Percentiles rank a stretch among this genome's conserved stretches.
Evolutionary conservation across 2,113 vertebrate species (phyloP).

Genomic region (Eptesicus fuscus): DNA sequence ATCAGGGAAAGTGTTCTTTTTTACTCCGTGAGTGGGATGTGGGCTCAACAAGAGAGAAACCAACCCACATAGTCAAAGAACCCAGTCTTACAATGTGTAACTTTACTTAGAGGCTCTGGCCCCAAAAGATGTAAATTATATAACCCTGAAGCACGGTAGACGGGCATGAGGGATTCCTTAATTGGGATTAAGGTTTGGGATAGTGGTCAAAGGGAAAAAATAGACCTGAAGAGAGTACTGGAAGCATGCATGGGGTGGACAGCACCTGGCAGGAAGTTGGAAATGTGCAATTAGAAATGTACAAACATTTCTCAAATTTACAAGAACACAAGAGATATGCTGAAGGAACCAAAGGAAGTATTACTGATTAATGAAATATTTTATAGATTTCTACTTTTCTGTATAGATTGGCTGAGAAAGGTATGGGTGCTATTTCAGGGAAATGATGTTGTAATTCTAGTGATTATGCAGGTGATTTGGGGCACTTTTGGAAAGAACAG

Average conservation of each 20-base stretch:
- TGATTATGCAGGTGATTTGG: neutral
- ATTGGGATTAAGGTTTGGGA: neutral
- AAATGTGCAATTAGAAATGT: neutral
- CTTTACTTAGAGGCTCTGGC: neutral
- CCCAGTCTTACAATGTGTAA: neutral
- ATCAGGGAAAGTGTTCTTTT: neutral
- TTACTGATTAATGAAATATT: neutral
- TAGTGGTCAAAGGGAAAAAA: neutral
- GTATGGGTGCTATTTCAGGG: neutral
- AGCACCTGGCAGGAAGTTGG: neutral
- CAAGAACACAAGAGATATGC: neutral
- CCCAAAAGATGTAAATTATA: neutral
- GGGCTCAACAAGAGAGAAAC: neutral
- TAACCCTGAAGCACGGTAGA: neutral
- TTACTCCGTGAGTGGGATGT: neutral
- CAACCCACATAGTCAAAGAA: neutral
- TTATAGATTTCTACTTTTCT: neutral
- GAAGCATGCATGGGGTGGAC: too few species aligned
- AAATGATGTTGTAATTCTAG: neutral
- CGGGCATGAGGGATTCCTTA: neutral
- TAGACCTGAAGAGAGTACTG: neutral
- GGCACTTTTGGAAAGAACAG: neutral
- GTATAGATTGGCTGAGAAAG: neutral
- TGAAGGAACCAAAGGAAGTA: neutral
- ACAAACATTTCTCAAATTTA: neutral